Evolutionary conservation across 2,888 invertebrate genomes (phyloP).

Genomic region (Phymatocera aterrima): DNA sequence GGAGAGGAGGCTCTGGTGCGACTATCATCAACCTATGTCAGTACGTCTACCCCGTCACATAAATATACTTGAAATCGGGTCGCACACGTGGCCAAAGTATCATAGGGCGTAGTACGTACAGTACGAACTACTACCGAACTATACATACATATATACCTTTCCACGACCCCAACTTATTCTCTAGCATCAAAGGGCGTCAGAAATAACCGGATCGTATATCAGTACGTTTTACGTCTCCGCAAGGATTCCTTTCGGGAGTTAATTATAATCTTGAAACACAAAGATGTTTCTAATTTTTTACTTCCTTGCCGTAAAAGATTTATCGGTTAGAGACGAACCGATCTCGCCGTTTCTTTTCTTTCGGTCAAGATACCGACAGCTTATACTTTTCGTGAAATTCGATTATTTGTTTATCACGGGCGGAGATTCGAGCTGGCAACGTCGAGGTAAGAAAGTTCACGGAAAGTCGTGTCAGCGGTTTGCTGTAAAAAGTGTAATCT

Average conservation of each 20-base stretch:
- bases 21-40: constrained; percentile 33
- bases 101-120: background rate
- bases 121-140: constrained; percentile 9
- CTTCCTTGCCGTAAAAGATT: too few species aligned
- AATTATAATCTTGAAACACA: background rate
- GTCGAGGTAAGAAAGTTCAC: too few species aligned
- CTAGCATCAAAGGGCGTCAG: constrained; percentile 53
- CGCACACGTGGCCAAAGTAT: constrained; percentile 25
- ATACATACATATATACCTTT: too few species aligned
- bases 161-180: constrained; percentile 12
- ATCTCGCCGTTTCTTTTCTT: too few species aligned
- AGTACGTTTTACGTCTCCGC: constrained; percentile 54
- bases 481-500: too few species aligned
- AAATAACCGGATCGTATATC: constrained; percentile 57
- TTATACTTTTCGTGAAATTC: too few species aligned
- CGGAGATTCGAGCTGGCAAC: too few species aligned
- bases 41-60: constrained; percentile 27
- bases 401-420: too few species aligned
- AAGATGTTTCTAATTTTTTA: too few species aligned
- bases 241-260: background rate
- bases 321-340: too few species aligned
- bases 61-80: constrained; percentile 37
- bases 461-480: too few species aligned
- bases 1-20: background rate
- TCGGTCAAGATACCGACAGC: too few species aligned